A percentile compares a stretch with the other conserved stretches of the same genome.
These are phyloP conservation scores for Sarcophaga caerulescens DNA, from an alignment of 2,888 invertebrate genomes.

Conservation along the genomic window DNA sequence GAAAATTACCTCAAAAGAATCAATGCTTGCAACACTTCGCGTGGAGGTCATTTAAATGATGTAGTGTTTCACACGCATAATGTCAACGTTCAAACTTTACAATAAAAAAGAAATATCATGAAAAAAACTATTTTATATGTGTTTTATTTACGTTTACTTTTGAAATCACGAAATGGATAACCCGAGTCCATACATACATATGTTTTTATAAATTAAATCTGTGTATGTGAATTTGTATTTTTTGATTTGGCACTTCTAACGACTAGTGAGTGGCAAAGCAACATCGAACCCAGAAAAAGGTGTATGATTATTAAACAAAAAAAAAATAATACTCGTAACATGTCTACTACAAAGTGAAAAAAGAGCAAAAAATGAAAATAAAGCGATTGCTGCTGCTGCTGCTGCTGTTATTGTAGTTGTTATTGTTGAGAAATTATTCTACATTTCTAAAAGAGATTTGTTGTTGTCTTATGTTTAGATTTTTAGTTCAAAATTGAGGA, in stretches of 20 bases:
- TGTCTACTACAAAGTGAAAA: background rate
- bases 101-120: too few species aligned
- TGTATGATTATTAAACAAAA: constrained; percentile 22
- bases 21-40: too few species aligned
- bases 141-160: too few species aligned
- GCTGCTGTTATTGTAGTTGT: constrained; percentile 24
- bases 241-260: constrained; percentile 7
- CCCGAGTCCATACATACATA: too few species aligned
- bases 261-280: constrained; percentile 33
- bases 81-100: too few species aligned
- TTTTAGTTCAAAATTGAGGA: constrained; percentile 44
- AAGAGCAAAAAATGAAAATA: constrained; percentile 26
- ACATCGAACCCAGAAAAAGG: constrained; percentile 30
- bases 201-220: constrained; percentile 23
- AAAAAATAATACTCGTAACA: constrained; percentile 16
- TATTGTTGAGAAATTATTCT: constrained; percentile 62
- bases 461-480: constrained; percentile 33
- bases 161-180: too few species aligned
- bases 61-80: too few species aligned
- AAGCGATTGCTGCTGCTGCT: constrained; percentile 26
- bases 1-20: too few species aligned
- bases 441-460: constrained; percentile 37
- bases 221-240: too few species aligned
- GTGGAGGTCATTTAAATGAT: too few species aligned
- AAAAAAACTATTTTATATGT: too few species aligned